Percentiles rank a stretch among this genome's conserved stretches.
Evolutionary conservation across 2,888 invertebrate species (phyloP).

Genomic region (Melinaea menophilus): DNA sequence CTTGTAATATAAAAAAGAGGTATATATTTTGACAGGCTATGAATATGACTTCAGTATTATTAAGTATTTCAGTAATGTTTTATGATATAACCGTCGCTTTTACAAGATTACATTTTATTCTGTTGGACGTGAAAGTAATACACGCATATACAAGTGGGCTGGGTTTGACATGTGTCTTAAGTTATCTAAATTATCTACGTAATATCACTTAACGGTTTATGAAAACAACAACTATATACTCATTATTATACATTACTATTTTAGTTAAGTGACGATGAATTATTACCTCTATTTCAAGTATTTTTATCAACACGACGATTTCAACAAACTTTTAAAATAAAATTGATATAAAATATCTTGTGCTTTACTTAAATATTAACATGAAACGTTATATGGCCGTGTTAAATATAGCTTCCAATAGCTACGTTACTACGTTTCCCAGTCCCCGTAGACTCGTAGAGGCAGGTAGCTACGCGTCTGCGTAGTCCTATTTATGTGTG

Average conservation of each 20-base stretch:
- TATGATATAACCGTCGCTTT: conserved; percentile 13
- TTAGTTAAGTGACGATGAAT: too few relatives aligned
- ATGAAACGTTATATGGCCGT: conserved; percentile 35
- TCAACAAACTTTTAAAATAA: not conserved
- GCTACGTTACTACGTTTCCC: conserved; percentile 40
- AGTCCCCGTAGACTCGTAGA: conserved; percentile 39
- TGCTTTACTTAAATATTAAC: not conserved
- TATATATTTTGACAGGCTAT: not conserved
- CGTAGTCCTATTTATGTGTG: conserved; percentile 22
- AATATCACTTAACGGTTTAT: not conserved
- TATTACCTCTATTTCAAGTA: too few relatives aligned
- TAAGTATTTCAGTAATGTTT: conserved; percentile 3
- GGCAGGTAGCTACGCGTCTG: conserved; percentile 43
- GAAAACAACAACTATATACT: too few relatives aligned
- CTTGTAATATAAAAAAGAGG: not conserved
- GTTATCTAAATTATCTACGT: not conserved
- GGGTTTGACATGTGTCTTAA: conserved; percentile 12
- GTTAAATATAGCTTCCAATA: conserved; percentile 47
- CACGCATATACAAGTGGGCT: conserved; percentile 20
- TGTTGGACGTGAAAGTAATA: conserved; percentile 18
- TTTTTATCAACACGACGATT: too few relatives aligned
- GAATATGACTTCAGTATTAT: not conserved
- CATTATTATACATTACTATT: too few relatives aligned
- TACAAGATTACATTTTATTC: conserved; percentile 13
- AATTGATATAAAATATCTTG: not conserved